phyloP scores from a whole-genome alignment of 1,140 invertebrate species.

The Brachionus paranguensis region DNA sequence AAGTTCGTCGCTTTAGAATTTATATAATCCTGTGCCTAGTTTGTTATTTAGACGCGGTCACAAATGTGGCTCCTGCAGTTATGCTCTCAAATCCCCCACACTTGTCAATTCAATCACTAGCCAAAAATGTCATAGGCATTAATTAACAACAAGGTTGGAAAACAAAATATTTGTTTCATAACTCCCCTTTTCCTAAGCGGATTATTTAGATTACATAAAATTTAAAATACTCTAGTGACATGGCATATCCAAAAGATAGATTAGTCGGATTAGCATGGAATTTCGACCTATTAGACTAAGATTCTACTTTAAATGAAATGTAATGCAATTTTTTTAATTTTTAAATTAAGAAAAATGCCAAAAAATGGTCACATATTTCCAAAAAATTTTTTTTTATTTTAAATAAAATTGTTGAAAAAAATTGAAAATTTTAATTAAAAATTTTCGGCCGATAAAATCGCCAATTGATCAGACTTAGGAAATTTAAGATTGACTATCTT shows the following conservation, averaged over 20 bases:
- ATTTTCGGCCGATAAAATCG: too few species aligned
- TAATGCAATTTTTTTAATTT: neutral
- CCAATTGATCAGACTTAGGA: too few species aligned
- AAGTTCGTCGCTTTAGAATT: constrained; percentile 17
- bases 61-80: neutral
- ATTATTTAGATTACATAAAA: neutral
- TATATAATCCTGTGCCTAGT: constrained; percentile 8
- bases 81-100: neutral
- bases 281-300: neutral
- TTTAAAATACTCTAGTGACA: neutral
- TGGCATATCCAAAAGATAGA: neutral
- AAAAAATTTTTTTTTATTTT: too few species aligned
- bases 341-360: too few species aligned
- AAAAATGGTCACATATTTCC: too few species aligned
- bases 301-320: neutral
- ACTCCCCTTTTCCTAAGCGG: neutral
- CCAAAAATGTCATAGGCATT: neutral
- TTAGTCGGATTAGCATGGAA: neutral
- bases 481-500: too few species aligned
- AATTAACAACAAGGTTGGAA: neutral
- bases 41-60: constrained; percentile 1
- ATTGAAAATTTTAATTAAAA: too few species aligned
- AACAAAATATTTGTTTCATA: neutral
- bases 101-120: neutral
- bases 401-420: too few species aligned